Evolutionary conservation across 2,888 invertebrate genomes (phyloP).

Genomic region (Ephialtes manifestator): DNA sequence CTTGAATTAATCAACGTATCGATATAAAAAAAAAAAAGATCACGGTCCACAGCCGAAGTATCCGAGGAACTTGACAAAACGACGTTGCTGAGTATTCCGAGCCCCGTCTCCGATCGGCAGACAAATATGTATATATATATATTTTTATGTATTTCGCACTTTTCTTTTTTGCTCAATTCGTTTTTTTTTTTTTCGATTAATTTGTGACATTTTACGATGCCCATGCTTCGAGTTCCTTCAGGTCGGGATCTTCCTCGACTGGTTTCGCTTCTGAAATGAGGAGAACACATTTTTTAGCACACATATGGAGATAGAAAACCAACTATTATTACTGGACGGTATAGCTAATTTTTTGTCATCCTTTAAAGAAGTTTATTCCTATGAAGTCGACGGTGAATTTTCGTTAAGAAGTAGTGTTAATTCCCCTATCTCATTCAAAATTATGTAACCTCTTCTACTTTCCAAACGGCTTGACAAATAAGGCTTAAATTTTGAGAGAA

Average conservation of each 20-base stretch:
- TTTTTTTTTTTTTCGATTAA: constrained; percentile 7
- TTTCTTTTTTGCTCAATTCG: neutral
- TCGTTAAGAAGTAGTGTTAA: too few species aligned
- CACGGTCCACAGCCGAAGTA: constrained; percentile 7
- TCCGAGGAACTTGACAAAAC: constrained; percentile 24
- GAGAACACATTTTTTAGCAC: constrained; percentile 33
- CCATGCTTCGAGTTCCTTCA: constrained; percentile 92
- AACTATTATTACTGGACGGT: too few species aligned
- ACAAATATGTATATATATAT: constrained; percentile 33
- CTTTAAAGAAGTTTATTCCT: too few species aligned
- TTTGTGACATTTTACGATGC: constrained; percentile 88
- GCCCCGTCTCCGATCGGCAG: constrained; percentile 20
- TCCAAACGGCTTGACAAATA: too few species aligned
- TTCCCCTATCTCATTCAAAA: too few species aligned
- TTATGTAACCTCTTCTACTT: too few species aligned
- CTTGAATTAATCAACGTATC: neutral
- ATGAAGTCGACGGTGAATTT: too few species aligned
- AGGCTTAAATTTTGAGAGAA: too few species aligned
- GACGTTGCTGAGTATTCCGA: constrained; percentile 6
- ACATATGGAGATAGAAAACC: too few species aligned
- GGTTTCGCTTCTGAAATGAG: constrained; percentile 86
- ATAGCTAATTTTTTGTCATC: neutral
- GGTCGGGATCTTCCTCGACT: constrained; percentile 90
- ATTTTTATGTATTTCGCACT: constrained; percentile 7
- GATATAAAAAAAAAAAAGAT: constrained; percentile 5